These are phyloP conservation scores for Glaucopsyche alexis DNA, from an alignment of 2,888 invertebrate species.

Conservation along the genomic window DNA sequence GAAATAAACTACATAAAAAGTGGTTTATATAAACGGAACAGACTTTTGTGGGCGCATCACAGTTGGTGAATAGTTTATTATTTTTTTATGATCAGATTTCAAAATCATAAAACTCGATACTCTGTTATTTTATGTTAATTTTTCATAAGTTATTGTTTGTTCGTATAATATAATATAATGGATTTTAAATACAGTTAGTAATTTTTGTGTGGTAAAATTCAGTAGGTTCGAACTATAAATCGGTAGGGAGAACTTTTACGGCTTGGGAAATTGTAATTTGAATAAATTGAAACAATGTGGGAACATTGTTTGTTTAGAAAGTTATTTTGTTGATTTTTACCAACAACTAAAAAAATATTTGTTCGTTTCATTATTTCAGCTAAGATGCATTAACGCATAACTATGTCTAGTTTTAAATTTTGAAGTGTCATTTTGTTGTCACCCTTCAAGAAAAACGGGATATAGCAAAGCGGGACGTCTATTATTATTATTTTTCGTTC, in stretches of 20 bases:
- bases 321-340: too few species aligned
- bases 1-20: background rate
- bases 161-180: background rate
- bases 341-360: too few species aligned
- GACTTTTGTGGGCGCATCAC: background rate
- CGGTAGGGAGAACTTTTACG: background rate
- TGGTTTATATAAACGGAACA: constrained; percentile 1
- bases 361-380: too few species aligned
- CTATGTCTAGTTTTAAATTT: too few species aligned
- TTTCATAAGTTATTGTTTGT: background rate
- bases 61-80: background rate
- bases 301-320: background rate
- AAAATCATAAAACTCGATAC: background rate
- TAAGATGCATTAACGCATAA: too few species aligned
- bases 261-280: constrained; percentile 4
- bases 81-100: background rate
- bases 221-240: background rate
- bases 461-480: too few species aligned
- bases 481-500: too few species aligned
- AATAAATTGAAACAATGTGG: too few species aligned
- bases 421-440: too few species aligned
- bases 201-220: background rate
- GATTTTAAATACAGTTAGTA: background rate
- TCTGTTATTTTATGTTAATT: constrained; percentile 8
- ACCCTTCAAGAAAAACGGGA: too few species aligned